Base-by-base conservation (phyloP, 2,888 invertebrate species). In the Neoaliturus tenellus region DNA sequence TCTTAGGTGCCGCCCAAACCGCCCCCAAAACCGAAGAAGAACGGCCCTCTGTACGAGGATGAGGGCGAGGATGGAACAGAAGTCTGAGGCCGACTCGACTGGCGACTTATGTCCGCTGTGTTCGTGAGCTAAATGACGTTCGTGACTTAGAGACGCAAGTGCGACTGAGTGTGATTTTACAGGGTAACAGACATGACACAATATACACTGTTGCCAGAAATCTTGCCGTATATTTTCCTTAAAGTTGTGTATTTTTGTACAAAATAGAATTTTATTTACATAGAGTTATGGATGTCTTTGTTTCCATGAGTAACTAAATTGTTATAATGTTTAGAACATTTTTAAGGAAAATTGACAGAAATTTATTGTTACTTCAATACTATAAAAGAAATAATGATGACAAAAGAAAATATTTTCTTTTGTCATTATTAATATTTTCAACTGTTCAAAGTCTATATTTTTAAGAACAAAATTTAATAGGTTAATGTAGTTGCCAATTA, bases 31-130 rank as follows among this genome's bases (percentile, higher is more conserved):
- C 96, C 96, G 80, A 96, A 93, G 80, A 92, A 94, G 5, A 94
- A 93, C 88, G 96, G 96, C 87, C 96, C 96, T 85, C 91, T 96
- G 86, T 96, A 96, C 89, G 96, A 97, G 90, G 97, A 97, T 90
- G 97, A 97, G 91, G 96, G 96, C 35, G 97, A 97, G 89, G 96
- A 97, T 88, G 97, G 97, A 87, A 97, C 97, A 88, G 97, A 97
- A 92, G 97, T 97, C 69, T 84, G 84, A 84, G 84, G 51, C 20
- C 28, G 71, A 69, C 69, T 81, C 8, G 28, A 17, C 48, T 48
- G 35, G 75, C 75, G 44, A 39, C 31, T 48, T 17, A n/a, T 31
- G 28, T 73, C 51, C 44, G 55, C 78, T 20, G 48, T 78, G 78
- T 28, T 78, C 33, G 33, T 75, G 69, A 39, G 39, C 23, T 69